Conservation (phyloP, 1,140 invertebrate species). For the Heliconius melpomene region DNA sequence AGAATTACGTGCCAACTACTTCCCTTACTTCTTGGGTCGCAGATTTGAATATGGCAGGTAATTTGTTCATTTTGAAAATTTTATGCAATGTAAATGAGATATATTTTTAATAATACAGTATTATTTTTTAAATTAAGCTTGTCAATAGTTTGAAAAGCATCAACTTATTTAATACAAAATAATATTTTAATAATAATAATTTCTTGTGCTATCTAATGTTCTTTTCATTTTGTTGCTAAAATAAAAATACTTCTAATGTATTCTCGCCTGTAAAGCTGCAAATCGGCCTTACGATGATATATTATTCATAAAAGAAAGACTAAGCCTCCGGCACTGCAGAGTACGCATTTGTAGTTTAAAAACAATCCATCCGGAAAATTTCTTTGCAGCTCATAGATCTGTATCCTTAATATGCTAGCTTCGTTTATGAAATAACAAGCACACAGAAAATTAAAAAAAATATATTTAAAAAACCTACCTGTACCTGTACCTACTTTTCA, state of each 20-base stretch:
- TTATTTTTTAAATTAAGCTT: neutral
- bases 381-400: conserved; percentile 13
- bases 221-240: neutral
- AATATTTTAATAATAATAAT: neutral
- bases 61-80: neutral
- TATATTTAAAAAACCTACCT: neutral
- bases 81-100: too few species aligned
- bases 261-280: conserved; percentile 15
- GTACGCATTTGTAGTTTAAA: conserved; percentile 17
- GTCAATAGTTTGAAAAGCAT: neutral
- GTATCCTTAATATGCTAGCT: neutral
- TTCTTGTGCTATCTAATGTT: neutral
- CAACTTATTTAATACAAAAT: neutral
- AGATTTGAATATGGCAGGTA: conserved; percentile 59
- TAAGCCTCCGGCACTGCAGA: conserved; percentile 6
- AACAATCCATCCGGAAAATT: conserved; percentile 19
- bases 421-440: conserved; percentile 7
- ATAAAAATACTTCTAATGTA: conserved; percentile 3
- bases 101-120: too few species aligned
- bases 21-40: conserved; percentile 56
- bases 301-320: conserved; percentile 24
- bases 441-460: neutral
- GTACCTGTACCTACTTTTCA: too few species aligned
- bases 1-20: conserved; percentile 47
- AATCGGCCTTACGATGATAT: conserved; percentile 14